Evolutionary conservation across 2,797 vertebrate genomes (phyloP).

Genomic region (Sylvia borin): DNA sequence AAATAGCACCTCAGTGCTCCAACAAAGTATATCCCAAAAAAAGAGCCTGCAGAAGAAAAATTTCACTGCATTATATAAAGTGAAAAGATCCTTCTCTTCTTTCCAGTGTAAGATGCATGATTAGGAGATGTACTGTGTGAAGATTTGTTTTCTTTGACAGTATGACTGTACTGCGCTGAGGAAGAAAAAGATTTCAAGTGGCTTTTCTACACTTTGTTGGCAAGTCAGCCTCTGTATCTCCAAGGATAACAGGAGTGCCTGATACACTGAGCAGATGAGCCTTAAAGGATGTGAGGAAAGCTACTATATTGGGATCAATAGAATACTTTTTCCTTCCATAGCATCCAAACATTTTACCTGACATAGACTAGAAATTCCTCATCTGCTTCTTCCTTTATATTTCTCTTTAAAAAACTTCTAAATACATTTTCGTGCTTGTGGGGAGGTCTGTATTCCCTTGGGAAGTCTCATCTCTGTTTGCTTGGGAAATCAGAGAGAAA

Average conservation of each 20-base stretch:
- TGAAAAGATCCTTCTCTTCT: neutral
- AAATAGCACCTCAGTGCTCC: neutral
- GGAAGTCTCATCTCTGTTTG: neutral
- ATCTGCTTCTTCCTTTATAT: neutral
- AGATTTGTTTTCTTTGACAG: neutral
- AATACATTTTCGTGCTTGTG: neutral
- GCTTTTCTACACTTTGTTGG: conserved; percentile 61
- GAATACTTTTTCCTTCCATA: conserved; percentile 18
- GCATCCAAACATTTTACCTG: conserved; percentile 1
- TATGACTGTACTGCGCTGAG: neutral
- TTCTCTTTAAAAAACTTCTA: neutral
- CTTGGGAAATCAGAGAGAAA: neutral
- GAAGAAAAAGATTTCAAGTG: conserved; percentile 55
- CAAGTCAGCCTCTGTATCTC: conserved; percentile 22
- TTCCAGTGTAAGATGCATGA: neutral
- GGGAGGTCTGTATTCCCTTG: neutral
- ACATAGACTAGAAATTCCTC: neutral
- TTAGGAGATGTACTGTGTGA: neutral
- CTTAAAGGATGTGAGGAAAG: conserved; percentile 48
- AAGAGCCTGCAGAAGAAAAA: neutral
- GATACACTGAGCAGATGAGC: conserved; percentile 44
- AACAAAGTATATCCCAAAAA: neutral
- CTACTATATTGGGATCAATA: conserved; percentile 39
- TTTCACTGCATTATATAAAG: neutral
- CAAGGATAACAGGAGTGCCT: conserved; percentile 32